A percentile compares a stretch with the other conserved stretches of the same genome.
Evolutionary conservation across 2,797 vertebrate species (phyloP).

Genomic region (Neosilurus mollespiculum): DNA sequence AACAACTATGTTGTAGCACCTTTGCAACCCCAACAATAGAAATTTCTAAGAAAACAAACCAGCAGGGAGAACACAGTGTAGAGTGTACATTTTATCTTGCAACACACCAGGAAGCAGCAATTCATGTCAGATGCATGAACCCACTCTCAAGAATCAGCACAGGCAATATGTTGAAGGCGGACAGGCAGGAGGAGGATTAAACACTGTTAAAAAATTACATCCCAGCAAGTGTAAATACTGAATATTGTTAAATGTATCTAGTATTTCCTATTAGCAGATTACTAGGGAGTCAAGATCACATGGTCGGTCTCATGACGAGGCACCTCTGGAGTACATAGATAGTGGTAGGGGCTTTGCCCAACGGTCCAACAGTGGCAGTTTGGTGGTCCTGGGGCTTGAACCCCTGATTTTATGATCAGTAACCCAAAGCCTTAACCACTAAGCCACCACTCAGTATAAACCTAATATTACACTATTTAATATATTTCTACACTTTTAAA

Average conservation of each 20-base stretch:
- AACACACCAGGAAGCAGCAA: conserved; percentile 7
- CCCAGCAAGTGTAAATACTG: background rate
- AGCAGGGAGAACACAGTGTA: background rate
- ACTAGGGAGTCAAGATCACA: background rate
- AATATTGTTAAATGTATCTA: background rate
- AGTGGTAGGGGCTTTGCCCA: too few species aligned
- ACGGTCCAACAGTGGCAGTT: too few species aligned
- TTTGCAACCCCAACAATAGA: conserved; percentile 21
- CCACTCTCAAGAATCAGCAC: background rate
- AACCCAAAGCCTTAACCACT: too few species aligned
- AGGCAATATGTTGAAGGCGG: conserved; percentile 15
- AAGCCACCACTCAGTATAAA: too few species aligned
- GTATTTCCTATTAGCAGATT: background rate
- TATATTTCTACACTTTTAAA: too few species aligned
- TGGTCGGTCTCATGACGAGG: too few species aligned
- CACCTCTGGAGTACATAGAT: too few species aligned
- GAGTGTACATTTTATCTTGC: conserved; percentile 6
- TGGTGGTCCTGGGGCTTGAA: too few species aligned
- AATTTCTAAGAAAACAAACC: conserved; percentile 22
- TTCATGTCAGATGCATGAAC: conserved; percentile 16
- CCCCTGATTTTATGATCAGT: too few species aligned
- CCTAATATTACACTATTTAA: too few species aligned
- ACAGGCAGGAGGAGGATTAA: conserved; percentile 9
- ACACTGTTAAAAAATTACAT: background rate
- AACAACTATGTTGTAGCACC: conserved; percentile 17